Evolutionary conservation across 2,888 invertebrate species (phyloP).

Genomic region (Idaea straminata): DNA sequence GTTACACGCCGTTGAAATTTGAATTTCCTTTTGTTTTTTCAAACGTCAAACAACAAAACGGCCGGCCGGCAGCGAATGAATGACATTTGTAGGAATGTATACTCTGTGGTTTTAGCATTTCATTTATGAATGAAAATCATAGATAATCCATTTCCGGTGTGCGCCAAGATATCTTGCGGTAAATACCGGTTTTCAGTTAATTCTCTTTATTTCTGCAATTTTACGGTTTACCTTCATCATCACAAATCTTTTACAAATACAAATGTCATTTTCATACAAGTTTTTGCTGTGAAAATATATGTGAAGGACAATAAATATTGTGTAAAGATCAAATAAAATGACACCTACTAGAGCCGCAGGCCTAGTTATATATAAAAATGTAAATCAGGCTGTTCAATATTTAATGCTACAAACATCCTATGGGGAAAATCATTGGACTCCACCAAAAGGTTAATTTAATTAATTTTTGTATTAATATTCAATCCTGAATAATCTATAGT

Average conservation of each 20-base stretch:
- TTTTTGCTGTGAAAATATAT: too few relatives aligned
- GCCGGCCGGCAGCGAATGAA: slow-evolving; percentile 10
- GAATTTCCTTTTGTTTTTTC: slow-evolving; percentile 46
- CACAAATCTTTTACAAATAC: background rate
- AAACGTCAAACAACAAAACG: slow-evolving; percentile 12
- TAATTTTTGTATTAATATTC: background rate
- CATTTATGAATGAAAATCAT: background rate
- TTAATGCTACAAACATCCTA: slow-evolving; percentile 92
- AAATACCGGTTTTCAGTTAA: too few relatives aligned
- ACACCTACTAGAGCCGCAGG: slow-evolving; percentile 86
- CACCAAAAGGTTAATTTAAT: slow-evolving; percentile 88
- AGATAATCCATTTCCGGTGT: background rate
- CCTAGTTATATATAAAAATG: slow-evolving; percentile 87
- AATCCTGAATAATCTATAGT: slow-evolving; percentile 18
- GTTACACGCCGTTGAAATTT: slow-evolving; percentile 65
- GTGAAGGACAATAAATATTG: background rate
- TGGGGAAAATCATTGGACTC: slow-evolving; percentile 94
- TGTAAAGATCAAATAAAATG: slow-evolving; percentile 36
- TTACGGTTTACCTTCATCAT: background rate
- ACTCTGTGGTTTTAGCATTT: background rate
- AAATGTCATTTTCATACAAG: background rate
- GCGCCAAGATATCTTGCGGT: background rate
- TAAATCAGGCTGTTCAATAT: slow-evolving; percentile 85
- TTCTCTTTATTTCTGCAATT: background rate
- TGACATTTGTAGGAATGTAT: background rate